Evolutionary conservation across 2,797 vertebrate species (phyloP), one percentile per base, ranked within the genome.

Genomic region (Sciaenops ocellatus): DNA sequence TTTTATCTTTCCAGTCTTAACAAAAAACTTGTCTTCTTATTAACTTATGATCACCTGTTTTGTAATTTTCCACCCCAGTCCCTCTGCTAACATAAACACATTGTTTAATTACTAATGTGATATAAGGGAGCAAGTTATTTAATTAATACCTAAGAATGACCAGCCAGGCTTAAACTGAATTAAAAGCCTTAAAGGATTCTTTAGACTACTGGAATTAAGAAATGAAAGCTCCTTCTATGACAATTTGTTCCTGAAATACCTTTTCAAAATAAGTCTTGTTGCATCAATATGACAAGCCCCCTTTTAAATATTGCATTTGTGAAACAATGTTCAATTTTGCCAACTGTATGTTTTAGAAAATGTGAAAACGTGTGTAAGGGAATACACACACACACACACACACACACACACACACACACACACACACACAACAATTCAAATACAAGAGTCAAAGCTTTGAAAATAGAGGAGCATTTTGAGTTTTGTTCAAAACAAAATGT

Each of bases 251-350:
- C 50, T 46, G 12, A 52, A 47, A 5, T 6, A 28, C 28, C 30
- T 54, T 17, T 42, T 48, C 2, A 24, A 71, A 50, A 65, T 1
- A 24, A 30, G 22, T 60, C 4, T 46, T 46, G 3, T 24, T 34
- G 50, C 51, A 59, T 65, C n/a, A 22, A 47, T 34, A 57, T 11
- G 1, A 64, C 13, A 28, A 52, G 5, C 20, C 46, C 6, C 11
- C 24, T 57, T 73, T 56, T 68, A 22, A 73, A 42, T 57, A 62
- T 5, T 56, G 30, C 30, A 73, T 44, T 24, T 20, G 42, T 20
- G 15, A 44, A 55, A 55, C 56, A 57, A 78, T 44, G 9, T 15
- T 46, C 1, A 26, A 17, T 61, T 60, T 72, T 5, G n/a, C 28
- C 15, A 17, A 8, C 44, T 69, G 59, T 17, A 55, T 47, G 18